phyloP scores from a whole-genome alignment of 1,140 invertebrate genomes.

The Sycobia sp. region DNA sequence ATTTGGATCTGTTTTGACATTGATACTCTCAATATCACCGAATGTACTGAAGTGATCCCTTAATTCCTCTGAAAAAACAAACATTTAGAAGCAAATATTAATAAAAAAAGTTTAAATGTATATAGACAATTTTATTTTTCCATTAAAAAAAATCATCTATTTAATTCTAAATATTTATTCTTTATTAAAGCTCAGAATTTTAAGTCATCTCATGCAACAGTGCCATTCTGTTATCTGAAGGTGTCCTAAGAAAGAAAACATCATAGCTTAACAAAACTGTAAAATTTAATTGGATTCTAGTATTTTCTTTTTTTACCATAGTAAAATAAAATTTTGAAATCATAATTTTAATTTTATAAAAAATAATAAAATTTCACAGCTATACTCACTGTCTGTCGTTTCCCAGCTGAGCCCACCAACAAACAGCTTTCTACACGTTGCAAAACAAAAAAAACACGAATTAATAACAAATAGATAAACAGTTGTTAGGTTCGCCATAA shows the following conservation, averaged over 20 bases:
- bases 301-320: not conserved
- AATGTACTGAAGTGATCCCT: slow-evolving; percentile 87
- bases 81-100: slow-evolving; percentile 34
- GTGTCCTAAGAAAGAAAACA: slow-evolving; percentile 52
- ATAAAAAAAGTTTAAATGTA: not conserved
- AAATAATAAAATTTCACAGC: slow-evolving; percentile 27
- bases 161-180: not conserved
- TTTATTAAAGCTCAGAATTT: slow-evolving; percentile 37
- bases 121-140: not conserved
- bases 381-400: slow-evolving; percentile 92
- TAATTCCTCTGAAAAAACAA: slow-evolving; percentile 80
- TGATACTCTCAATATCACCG: slow-evolving; percentile 91
- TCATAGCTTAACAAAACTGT: slow-evolving; percentile 32
- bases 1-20: slow-evolving; percentile 90
- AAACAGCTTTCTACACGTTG: slow-evolving; percentile 91
- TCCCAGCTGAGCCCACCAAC: slow-evolving; percentile 97
- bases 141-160: not conserved
- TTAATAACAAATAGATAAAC: slow-evolving; percentile 30
- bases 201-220: slow-evolving; percentile 48
- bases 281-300: not conserved
- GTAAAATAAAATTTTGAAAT: not conserved
- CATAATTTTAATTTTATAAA: not conserved
- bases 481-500: slow-evolving; percentile 27
- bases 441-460: slow-evolving; percentile 55
- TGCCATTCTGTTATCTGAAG: slow-evolving; percentile 53